A percentile compares a stretch with the other conserved stretches of the same genome.
These are phyloP conservation scores for Nephila pilipes DNA, from an alignment of 1,140 invertebrate species.

Conservation along the genomic window DNA sequence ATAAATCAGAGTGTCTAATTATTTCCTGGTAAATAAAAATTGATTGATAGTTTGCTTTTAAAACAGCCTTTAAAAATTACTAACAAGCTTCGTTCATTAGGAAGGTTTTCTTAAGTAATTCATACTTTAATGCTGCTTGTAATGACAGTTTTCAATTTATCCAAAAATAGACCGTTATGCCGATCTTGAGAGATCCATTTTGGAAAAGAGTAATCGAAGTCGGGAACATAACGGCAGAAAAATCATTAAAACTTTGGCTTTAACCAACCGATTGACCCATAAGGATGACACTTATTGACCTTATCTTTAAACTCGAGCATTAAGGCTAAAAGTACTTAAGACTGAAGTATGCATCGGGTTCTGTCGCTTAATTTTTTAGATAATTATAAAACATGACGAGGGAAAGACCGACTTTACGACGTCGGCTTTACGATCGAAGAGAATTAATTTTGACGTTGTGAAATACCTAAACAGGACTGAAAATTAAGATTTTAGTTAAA, in stretches of 20 bases:
- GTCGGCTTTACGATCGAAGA: not conserved
- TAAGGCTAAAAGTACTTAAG: not conserved
- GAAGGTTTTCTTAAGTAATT: not conserved
- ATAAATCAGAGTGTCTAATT: no score
- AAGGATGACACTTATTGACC: constrained; percentile 1
- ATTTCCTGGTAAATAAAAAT: no score
- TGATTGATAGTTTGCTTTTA: no score
- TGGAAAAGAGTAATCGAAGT: not conserved
- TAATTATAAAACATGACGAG: not conserved
- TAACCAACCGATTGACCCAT: not conserved
- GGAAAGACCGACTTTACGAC: not conserved
- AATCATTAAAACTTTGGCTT: not conserved
- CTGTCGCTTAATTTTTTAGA: not conserved
- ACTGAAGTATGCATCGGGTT: not conserved
- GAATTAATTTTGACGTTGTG: not conserved
- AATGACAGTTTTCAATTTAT: not conserved
- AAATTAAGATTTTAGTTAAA: not conserved
- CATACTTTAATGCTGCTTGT: not conserved
- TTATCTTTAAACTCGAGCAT: not conserved
- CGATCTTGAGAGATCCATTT: not conserved
- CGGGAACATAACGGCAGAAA: not conserved
- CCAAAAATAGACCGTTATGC: not conserved
- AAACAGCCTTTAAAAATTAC: no score
- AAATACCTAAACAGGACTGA: not conserved
- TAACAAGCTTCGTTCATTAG: not conserved